Evolutionary conservation across 1,140 invertebrate species (phyloP).

Genomic region (Papilio aristodemus): DNA sequence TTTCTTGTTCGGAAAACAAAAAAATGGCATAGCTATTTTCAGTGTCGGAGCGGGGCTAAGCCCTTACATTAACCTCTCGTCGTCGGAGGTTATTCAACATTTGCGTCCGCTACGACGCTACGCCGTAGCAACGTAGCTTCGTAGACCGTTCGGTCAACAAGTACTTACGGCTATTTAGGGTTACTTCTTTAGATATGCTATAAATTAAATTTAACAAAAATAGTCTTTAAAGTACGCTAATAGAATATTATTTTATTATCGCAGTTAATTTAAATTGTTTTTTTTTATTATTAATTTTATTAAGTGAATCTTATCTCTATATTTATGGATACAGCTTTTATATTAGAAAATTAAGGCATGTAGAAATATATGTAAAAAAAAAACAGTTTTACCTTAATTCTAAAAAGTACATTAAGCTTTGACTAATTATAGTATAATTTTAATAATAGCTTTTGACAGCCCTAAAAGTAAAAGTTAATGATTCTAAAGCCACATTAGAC

Average conservation of each 20-base stretch:
- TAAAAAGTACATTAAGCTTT: background rate
- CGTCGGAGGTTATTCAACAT: constrained; percentile 62
- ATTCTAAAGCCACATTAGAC: constrained; percentile 45
- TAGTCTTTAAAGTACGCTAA: too few relatives aligned
- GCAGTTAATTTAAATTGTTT: too few relatives aligned
- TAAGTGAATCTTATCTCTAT: too few relatives aligned
- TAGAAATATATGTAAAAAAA: background rate
- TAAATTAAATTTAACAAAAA: background rate
- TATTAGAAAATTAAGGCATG: too few relatives aligned
- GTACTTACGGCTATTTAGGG: constrained; percentile 45
- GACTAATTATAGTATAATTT: constrained; percentile 28
- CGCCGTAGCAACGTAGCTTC: constrained; percentile 31
- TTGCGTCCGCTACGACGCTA: constrained; percentile 41
- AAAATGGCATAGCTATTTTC: constrained; percentile 57
- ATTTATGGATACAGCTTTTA: too few relatives aligned
- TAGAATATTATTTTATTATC: too few relatives aligned
- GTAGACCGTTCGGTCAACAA: constrained; percentile 58
- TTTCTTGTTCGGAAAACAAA: constrained; percentile 46
- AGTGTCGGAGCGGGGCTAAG: constrained; percentile 55
- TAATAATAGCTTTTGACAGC: constrained; percentile 38
- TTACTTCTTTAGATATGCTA: constrained; percentile 29
- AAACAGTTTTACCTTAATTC: background rate
- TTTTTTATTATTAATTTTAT: too few relatives aligned
- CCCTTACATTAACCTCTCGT: constrained; percentile 69
- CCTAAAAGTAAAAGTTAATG: constrained; percentile 49